Base-by-base conservation (phyloP, 2,888 invertebrate species). In the Apotomis betuletana region DNA sequence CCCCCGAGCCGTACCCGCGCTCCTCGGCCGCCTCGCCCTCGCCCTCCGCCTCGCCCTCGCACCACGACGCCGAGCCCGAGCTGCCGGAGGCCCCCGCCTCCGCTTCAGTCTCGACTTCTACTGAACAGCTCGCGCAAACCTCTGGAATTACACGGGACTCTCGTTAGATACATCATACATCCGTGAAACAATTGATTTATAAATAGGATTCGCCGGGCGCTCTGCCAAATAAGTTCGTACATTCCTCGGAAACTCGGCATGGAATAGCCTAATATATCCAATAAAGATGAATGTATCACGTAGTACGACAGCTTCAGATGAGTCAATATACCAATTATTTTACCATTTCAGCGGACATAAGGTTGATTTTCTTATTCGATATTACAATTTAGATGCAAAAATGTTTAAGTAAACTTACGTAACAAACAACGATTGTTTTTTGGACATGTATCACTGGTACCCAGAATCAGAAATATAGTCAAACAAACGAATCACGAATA, bases 1-100 rank as follows among this genome's bases (percentile, higher is more conserved):
- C 94, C 1, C 90, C 93, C 69, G 93, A 93, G 60, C 94, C 95
- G 77, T 94, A 94, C 59, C 94, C 94, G 49, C 90, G 87, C 81
- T 90, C 91, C 75, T 90, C 90, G 8, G 86, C 94, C 36, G 86
- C 89, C 3, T 85, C 89, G 61, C 85, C 88, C 5, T 89, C 92
- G 27, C 87, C 89, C 68, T 91, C 94, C 44, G 85, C 91, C 51
- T 91, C 94, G 58, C 94, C 94, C 73, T 95, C 95, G 75, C 94
- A 94, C 94, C 90, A 93, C 77, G 86, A 94, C 85, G 83, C 91
- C 80, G 84, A 94, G 80, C 94, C 94, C 70, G 92, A 91, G 82
- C 92, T 93, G 75, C 86, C 90, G 5, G 90, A 90, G 36, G 85
- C 88, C 67, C 90, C 93, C 63, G 86, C 92, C 63, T 86, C 88